Evolutionary conservation across 2,113 vertebrate species (phyloP), one percentile per base, ranked within the genome.

Genomic region (Leptodactylus fuscus): DNA sequence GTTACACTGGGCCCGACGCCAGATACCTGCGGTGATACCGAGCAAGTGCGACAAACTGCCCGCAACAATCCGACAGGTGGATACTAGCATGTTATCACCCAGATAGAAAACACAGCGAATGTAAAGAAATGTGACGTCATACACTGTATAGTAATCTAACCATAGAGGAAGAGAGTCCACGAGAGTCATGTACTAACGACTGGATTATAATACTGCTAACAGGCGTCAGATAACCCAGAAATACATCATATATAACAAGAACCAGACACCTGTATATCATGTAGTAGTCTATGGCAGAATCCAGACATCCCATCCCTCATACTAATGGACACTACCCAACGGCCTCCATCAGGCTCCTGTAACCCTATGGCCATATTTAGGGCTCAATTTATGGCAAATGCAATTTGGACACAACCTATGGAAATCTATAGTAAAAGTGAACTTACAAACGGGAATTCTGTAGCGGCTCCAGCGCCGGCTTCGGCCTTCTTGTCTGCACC

Each of bases 381-480:
- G n/a, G n/a, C n/a, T n/a, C n/a, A n/a, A n/a, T n/a, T n/a, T n/a
- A n/a, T n/a, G n/a, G n/a, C n/a, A n/a, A n/a, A n/a, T n/a, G n/a
- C n/a, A n/a, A n/a, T n/a, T n/a, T n/a, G n/a, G n/a, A n/a, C n/a
- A n/a, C n/a, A n/a, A n/a, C n/a, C n/a, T n/a, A n/a, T n/a, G n/a
- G n/a, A n/a, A n/a, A n/a, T n/a, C n/a, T n/a, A n/a, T n/a, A n/a
- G n/a, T n/a, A n/a, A n/a, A n/a, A n/a, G n/a, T n/a, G n/a, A 53
- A 98, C 98, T 99, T 92, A 99, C 98, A 24, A 99, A 99, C 89
- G 98, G 97, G 93, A 99, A 99, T 90, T 99, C 98, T 0, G 98
- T 98, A 24, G 97, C 97, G 83, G 98, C 95, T 91, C 98, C 98
- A 88, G 98, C 98, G 60, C 98, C 98, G 0, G 98, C 98, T 90